Evolutionary conservation across 2,113 vertebrate species (phyloP).

Genomic region (Odontophorus gujanensis): DNA sequence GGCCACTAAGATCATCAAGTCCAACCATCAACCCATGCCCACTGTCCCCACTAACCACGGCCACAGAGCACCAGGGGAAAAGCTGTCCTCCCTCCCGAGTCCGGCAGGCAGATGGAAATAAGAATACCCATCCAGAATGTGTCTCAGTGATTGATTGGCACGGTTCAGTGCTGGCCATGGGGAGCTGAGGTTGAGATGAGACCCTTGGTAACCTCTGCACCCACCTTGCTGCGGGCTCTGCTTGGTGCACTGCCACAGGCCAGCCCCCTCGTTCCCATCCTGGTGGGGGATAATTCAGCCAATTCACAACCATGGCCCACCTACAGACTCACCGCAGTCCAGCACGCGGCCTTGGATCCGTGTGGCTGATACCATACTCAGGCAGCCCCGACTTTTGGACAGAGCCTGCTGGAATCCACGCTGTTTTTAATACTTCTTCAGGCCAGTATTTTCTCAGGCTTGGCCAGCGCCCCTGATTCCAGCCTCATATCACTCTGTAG

Average conservation of each 20-base stretch:
- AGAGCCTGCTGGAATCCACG: neutral
- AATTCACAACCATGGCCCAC: neutral
- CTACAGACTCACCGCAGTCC: neutral
- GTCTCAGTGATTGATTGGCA: neutral
- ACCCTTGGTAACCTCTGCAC: neutral
- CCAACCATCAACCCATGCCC: too few relatives aligned
- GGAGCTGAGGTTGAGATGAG: neutral
- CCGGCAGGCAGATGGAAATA: neutral
- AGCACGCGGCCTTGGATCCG: neutral
- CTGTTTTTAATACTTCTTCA: slow-evolving; percentile 18
- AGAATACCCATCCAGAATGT: neutral
- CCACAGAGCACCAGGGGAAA: neutral
- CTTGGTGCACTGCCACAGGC: neutral
- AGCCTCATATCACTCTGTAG: neutral
- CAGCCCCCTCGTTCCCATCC: neutral
- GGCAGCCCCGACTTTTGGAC: neutral
- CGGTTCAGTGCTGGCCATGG: neutral
- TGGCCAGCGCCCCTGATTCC: slow-evolving; percentile 11
- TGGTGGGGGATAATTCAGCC: neutral
- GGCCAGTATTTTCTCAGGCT: slow-evolving; percentile 22
- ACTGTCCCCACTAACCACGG: too few relatives aligned
- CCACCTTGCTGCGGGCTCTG: neutral
- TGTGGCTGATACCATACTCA: neutral
- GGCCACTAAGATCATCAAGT: too few relatives aligned
- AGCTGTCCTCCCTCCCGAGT: neutral